phyloP scores from a whole-genome alignment of 2,113 vertebrate species.

The Varanus komodoensis region DNA sequence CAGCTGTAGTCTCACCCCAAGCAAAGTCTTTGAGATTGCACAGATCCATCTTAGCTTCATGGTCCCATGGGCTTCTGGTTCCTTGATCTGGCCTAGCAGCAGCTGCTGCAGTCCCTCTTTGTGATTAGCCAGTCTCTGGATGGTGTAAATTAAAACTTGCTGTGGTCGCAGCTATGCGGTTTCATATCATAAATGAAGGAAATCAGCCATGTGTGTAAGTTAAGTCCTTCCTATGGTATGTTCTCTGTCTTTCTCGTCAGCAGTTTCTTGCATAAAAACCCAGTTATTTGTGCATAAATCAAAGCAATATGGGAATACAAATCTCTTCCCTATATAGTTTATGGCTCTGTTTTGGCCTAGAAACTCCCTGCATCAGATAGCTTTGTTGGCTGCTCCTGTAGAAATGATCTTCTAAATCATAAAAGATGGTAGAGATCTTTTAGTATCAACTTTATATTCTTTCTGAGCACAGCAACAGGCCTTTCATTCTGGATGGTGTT shows the following conservation, averaged over 20 bases:
- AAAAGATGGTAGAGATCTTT: background rate
- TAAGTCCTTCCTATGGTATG: constrained; percentile 5
- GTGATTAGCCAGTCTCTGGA: background rate
- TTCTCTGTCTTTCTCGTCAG: constrained; percentile 53
- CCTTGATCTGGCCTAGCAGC: background rate
- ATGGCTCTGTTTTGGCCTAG: constrained; percentile 56
- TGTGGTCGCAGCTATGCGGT: background rate
- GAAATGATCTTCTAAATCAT: constrained; percentile 68
- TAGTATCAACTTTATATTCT: constrained; percentile 57
- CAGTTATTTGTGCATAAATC: constrained; percentile 47
- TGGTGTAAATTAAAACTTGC: background rate
- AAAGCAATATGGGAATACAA: constrained; percentile 53
- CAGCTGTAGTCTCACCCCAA: background rate
- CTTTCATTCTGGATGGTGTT: constrained; percentile 37
- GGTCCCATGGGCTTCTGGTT: background rate
- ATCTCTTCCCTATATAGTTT: constrained; percentile 67
- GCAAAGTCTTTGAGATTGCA: too few species aligned
- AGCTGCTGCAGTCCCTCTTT: background rate
- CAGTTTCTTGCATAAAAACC: constrained; percentile 60
- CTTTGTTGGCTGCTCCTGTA: constrained; percentile 51
- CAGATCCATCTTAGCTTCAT: background rate
- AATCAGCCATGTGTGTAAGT: constrained; percentile 24
- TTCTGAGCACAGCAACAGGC: constrained; percentile 6
- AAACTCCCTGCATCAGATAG: constrained; percentile 37
- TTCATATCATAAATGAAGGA: constrained; percentile 5